Evolutionary conservation across 2,797 vertebrate genomes (phyloP), one percentile per base, ranked within the genome.

Genomic region (Dromococcyx pavoninus): DNA sequence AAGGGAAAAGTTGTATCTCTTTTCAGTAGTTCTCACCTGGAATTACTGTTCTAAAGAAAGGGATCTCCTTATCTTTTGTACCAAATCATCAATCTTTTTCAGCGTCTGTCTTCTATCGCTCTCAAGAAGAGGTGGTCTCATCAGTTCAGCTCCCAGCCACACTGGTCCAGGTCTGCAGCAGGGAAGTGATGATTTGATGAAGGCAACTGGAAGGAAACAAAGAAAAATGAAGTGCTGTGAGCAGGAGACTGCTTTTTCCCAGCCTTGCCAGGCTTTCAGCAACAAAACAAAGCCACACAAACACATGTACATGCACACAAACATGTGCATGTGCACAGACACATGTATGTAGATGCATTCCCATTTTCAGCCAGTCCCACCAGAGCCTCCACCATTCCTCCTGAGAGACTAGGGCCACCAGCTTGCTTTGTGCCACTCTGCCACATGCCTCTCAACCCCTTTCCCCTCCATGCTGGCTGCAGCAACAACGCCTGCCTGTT

Each of bases 381-480:
- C 53, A 74, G 85, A 91, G 33, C 22, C 75, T 60, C 77, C 51
- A 13, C 51, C 27, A 13, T 43, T 50, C 51, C 61, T 86, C 50
- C 81, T 15, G 58, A 60, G 30, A 48, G 70, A 65, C 70, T 76
- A 53, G 65, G 60, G 71, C 80, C 46, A 60, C 46, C 32, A 57
- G 91, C 53, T 69, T 51, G 74, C 82, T 94, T 73, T 71, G 72
- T 93, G 65, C 66, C 44, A 19, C 79, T 89, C 58, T 44, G 60
- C 67, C 39, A 35, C 71, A 43, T 33, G 46, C 65, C 39, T 93
- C 85, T 64, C 58, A 58, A 2, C 44, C 77, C 61, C 5, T 1
- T 57, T 88, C 90, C 46, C 11, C 78, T 88, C 80, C 32, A 8
- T 24, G 13, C 54, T 72, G 88, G 41, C 88, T 84, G 80, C 75